Evolutionary conservation across 2,888 invertebrate genomes (phyloP).

Genomic region (Stenolophus ochropezus): DNA sequence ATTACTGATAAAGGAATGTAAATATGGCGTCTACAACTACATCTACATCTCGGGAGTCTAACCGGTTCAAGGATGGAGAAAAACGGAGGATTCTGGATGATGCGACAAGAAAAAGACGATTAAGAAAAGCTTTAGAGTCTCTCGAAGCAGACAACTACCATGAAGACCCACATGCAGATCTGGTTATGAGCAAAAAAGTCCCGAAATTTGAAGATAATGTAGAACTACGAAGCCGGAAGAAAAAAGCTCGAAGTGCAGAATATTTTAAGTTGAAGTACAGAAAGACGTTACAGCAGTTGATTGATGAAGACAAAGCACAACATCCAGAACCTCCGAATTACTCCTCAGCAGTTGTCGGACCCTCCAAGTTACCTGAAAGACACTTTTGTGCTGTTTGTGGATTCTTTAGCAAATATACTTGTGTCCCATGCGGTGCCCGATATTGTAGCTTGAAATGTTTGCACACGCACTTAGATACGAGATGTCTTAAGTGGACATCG

Average conservation of each 20-base stretch:
- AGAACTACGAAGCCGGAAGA: conserved; percentile 83
- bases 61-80: conserved; percentile 87
- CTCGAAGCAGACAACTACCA: conserved; percentile 98
- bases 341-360: conserved; percentile 86
- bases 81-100: conserved; percentile 91
- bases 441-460: conserved; percentile 95
- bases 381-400: conserved; percentile 99
- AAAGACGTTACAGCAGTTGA: conserved; percentile 90
- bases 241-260: conserved; percentile 85
- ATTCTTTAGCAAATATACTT: conserved; percentile 93
- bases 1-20: conserved; percentile 86
- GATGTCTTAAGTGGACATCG: conserved; percentile 96
- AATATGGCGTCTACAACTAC: conserved; percentile 68
- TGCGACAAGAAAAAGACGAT: conserved; percentile 89
- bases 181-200: conserved; percentile 95
- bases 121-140: conserved; percentile 93
- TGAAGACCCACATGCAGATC: conserved; percentile 98
- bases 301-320: conserved; percentile 91
- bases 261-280: conserved; percentile 90
- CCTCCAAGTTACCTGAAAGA: conserved; percentile 89
- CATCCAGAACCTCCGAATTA: conserved; percentile 87
- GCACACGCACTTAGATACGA: conserved; percentile 95
- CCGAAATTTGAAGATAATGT: conserved; percentile 96
- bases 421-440: conserved; percentile 94
- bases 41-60: conserved; percentile 85